These are phyloP conservation scores for Virgularia gustaviana DNA, from an alignment of 92 coral and sea anemone genomes.

Conservation along the genomic window DNA sequence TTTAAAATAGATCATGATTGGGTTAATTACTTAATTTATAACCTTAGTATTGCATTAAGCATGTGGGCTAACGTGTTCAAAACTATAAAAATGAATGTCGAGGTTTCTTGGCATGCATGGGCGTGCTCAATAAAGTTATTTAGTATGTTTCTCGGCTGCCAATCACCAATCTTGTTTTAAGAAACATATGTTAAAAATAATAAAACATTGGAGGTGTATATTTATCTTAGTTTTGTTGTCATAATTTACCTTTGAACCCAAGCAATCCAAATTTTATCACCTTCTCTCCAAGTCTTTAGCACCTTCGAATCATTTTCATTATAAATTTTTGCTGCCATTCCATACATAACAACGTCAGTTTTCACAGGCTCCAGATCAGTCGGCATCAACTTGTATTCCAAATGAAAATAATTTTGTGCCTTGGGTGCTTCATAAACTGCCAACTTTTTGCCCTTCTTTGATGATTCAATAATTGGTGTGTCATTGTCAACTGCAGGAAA, in stretches of 20 bases:
- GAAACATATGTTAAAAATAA: too few species aligned
- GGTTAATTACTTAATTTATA: too few species aligned
- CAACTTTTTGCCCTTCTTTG: conserved; percentile 19
- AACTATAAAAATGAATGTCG: too few species aligned
- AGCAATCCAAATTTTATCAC: conserved; percentile 78
- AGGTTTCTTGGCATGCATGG: too few species aligned
- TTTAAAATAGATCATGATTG: too few species aligned
- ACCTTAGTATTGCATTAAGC: too few species aligned
- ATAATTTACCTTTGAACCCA: conserved; percentile 87
- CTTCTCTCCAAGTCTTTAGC: conserved; percentile 88
- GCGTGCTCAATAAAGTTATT: too few species aligned
- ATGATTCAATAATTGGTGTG: conserved; percentile 36
- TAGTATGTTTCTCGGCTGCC: too few species aligned
- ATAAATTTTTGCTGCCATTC: conserved; percentile 92
- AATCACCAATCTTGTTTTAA: too few species aligned
- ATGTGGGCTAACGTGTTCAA: too few species aligned
- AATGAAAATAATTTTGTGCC: conserved; percentile 81
- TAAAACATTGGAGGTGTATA: too few species aligned
- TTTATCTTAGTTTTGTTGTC: too few species aligned
- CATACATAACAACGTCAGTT: conserved; percentile 92
- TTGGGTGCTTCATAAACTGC: conserved; percentile 84
- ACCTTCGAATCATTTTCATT: conserved; percentile 89
- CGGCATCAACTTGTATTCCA: conserved; percentile 85
- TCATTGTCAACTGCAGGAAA: conserved; percentile 65
- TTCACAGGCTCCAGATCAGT: conserved; percentile 75